Evolutionary conservation across 1,140 invertebrate genomes (phyloP).

Genomic region (Microplitis demolitor): DNA sequence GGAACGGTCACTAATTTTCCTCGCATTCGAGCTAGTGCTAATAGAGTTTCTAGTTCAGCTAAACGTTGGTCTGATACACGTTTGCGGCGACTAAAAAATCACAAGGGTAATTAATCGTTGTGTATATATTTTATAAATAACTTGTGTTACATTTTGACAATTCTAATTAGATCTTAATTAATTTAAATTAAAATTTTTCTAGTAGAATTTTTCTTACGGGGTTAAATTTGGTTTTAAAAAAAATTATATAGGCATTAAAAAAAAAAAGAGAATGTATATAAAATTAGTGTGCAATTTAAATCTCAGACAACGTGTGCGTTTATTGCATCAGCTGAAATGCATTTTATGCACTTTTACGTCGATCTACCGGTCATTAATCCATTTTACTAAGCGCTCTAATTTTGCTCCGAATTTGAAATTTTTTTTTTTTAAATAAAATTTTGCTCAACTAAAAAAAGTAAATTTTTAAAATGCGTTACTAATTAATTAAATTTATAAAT

Average conservation of each 20-base stretch:
- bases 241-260: neutral
- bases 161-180: too few relatives aligned
- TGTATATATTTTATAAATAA: slow-evolving; percentile 28
- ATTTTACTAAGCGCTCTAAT: neutral
- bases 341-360: neutral
- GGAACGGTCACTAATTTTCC: slow-evolving; percentile 63
- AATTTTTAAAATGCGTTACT: too few relatives aligned
- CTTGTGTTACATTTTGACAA: too few relatives aligned
- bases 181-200: too few relatives aligned
- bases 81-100: slow-evolving; percentile 61
- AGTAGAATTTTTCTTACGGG: too few relatives aligned
- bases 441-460: too few relatives aligned
- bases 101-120: slow-evolving; percentile 9
- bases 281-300: neutral
- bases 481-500: too few relatives aligned
- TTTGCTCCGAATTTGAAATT: too few relatives aligned
- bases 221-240: slow-evolving; percentile 8
- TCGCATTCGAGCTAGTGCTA: slow-evolving; percentile 63
- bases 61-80: slow-evolving; percentile 70
- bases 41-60: slow-evolving; percentile 68
- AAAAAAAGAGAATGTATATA: too few relatives aligned
- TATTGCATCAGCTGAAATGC: neutral
- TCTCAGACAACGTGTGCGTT: neutral
- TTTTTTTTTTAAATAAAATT: too few relatives aligned
- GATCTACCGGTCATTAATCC: neutral